These are phyloP conservation scores for Cossypha polioptera DNA, from an alignment of 2,797 vertebrate species.

Conservation along the genomic window DNA sequence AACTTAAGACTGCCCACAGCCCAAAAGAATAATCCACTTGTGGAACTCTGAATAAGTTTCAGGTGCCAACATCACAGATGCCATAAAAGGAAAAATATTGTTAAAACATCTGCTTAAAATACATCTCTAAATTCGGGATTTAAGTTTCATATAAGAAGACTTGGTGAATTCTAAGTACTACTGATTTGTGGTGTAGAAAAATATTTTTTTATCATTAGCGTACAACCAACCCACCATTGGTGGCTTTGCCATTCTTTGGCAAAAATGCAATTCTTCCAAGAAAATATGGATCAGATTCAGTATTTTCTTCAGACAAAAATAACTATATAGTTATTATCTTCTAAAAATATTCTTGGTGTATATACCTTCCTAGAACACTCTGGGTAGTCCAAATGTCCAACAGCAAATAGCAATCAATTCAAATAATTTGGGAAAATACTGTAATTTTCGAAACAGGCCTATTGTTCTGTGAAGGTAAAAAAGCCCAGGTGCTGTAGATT, in stretches of 20 bases:
- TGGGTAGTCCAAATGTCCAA: background rate
- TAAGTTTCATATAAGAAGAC: background rate
- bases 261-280: background rate
- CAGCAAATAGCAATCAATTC: background rate
- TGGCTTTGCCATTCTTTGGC: background rate
- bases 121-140: background rate
- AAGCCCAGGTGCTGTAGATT: background rate
- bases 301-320: background rate
- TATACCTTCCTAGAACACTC: background rate
- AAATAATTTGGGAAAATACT: background rate
- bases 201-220: background rate
- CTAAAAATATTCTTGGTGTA: background rate
- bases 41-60: background rate
- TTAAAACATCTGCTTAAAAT: background rate
- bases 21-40: background rate
- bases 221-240: background rate
- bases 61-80: background rate
- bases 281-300: background rate
- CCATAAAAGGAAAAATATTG: background rate
- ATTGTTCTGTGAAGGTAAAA: conserved; percentile 1
- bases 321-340: background rate
- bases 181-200: background rate
- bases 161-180: background rate
- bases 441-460: conserved; percentile 9
- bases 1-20: background rate